Percentiles rank a stretch among this genome's conserved stretches.
These are phyloP conservation scores for Rafetus swinhoei DNA, from an alignment of 2,113 vertebrate species.

Conservation along the genomic window DNA sequence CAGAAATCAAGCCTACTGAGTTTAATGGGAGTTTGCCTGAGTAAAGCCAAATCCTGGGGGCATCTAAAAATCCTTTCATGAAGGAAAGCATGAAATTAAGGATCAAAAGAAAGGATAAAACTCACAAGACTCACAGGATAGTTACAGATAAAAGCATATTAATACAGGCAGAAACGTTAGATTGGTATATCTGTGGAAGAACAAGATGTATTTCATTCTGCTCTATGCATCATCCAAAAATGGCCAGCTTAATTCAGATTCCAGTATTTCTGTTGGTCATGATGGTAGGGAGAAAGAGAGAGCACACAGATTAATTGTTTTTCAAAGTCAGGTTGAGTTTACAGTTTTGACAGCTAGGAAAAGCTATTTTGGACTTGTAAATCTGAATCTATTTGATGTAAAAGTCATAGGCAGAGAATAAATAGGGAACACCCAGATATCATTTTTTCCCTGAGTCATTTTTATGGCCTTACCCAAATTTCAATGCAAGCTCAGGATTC, in stretches of 20 bases:
- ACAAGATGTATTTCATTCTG: background rate
- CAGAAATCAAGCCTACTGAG: background rate
- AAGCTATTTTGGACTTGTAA: conserved; percentile 35
- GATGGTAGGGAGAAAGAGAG: background rate
- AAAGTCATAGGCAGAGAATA: conserved; percentile 58
- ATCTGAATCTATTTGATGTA: conserved; percentile 31
- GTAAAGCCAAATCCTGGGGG: background rate
- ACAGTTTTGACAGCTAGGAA: conserved; percentile 21
- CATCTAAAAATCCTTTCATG: background rate
- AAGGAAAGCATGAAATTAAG: background rate
- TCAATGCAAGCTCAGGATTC: conserved; percentile 68
- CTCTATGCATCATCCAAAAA: background rate
- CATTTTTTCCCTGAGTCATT: conserved; percentile 60
- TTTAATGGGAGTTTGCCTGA: background rate
- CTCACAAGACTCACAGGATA: background rate
- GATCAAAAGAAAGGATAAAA: background rate
- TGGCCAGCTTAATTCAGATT: background rate
- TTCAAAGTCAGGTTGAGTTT: background rate
- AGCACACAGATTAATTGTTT: background rate
- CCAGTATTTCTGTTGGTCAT: background rate
- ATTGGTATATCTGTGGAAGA: background rate
- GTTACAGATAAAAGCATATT: background rate
- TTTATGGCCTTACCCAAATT: conserved; percentile 66
- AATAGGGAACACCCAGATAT: conserved; percentile 32
- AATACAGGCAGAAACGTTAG: background rate